Conservation (phyloP, 2,888 invertebrate genomes). For the Venustoraphidia nigricollis region DNA sequence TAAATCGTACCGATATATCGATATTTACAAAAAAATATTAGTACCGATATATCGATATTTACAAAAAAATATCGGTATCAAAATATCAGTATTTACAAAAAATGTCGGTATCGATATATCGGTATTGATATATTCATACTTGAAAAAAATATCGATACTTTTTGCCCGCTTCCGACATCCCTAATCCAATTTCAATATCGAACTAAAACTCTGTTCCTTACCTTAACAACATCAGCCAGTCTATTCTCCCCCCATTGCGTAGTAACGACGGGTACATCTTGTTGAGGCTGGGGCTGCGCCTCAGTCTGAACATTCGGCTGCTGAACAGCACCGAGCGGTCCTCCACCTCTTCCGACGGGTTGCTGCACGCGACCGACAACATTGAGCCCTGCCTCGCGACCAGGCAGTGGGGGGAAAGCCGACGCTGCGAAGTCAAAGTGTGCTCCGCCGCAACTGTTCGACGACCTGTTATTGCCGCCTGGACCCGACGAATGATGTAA, state of each 20-base stretch:
- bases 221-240: conserved; percentile 62
- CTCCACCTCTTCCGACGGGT: conserved; percentile 14
- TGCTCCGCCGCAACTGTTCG: conserved; percentile 29
- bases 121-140: too few species aligned
- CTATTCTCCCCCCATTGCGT: conserved; percentile 37
- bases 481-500: conserved; percentile 15
- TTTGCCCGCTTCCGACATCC: too few species aligned
- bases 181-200: background rate
- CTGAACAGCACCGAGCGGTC: conserved; percentile 11
- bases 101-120: too few species aligned
- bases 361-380: conserved; percentile 17
- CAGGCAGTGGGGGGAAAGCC: conserved; percentile 68
- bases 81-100: too few species aligned
- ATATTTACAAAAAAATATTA: too few species aligned
- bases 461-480: conserved; percentile 17
- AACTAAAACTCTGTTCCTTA: background rate
- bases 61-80: too few species aligned
- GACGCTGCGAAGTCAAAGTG: conserved; percentile 67
- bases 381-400: conserved; percentile 27
- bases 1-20: too few species aligned
- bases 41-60: too few species aligned
- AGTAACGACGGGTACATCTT: conserved; percentile 15
- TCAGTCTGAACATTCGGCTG: conserved; percentile 18
- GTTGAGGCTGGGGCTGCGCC: conserved; percentile 15
- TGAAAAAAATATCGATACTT: too few species aligned